Percentiles rank a stretch among this genome's conserved stretches.
These are phyloP conservation scores for Clivina fossor DNA, from an alignment of 2,888 invertebrate species.

Conservation along the genomic window DNA sequence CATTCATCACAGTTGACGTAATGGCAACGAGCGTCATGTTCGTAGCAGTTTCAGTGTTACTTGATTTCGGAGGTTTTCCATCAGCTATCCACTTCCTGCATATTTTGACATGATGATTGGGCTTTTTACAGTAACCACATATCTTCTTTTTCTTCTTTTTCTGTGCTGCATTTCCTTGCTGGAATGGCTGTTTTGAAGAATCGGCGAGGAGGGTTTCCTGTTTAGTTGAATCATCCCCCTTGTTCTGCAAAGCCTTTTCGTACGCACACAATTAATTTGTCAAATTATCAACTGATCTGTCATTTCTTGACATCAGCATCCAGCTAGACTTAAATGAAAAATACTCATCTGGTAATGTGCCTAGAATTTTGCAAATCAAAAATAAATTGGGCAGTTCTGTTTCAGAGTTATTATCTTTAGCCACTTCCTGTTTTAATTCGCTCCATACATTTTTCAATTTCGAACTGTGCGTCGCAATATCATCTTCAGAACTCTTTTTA, in stretches of 20 bases:
- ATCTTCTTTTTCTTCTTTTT: slow-evolving; percentile 7
- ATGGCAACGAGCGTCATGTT: background rate
- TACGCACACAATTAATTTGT: slow-evolving; percentile 30
- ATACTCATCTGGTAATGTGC: slow-evolving; percentile 27
- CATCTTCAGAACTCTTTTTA: slow-evolving; percentile 18
- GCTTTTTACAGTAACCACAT: slow-evolving; percentile 28
- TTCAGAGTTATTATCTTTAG: background rate
- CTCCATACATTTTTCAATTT: slow-evolving; percentile 29
- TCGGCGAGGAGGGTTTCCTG: slow-evolving; percentile 1
- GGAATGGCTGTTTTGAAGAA: background rate
- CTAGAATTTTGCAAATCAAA: slow-evolving; percentile 33
- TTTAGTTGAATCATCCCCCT: background rate
- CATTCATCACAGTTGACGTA: slow-evolving; percentile 4
- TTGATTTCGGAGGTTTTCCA: slow-evolving; percentile 28
- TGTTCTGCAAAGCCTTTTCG: slow-evolving; percentile 22
- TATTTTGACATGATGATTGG: slow-evolving; percentile 11
- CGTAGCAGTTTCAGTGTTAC: background rate
- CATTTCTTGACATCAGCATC: slow-evolving; percentile 24
- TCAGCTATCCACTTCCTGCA: slow-evolving; percentile 30
- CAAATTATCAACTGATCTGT: slow-evolving; percentile 29
- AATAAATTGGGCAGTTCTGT: slow-evolving; percentile 20
- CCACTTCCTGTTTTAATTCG: slow-evolving; percentile 5
- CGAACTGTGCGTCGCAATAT: slow-evolving; percentile 32
- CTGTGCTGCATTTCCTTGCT: background rate
- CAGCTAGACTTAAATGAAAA: slow-evolving; percentile 28